A percentile compares a stretch with the other conserved stretches of the same genome.
These are phyloP conservation scores for Tenualosa thibaudeaui DNA, from an alignment of 2,797 vertebrate species.

Conservation along the genomic window DNA sequence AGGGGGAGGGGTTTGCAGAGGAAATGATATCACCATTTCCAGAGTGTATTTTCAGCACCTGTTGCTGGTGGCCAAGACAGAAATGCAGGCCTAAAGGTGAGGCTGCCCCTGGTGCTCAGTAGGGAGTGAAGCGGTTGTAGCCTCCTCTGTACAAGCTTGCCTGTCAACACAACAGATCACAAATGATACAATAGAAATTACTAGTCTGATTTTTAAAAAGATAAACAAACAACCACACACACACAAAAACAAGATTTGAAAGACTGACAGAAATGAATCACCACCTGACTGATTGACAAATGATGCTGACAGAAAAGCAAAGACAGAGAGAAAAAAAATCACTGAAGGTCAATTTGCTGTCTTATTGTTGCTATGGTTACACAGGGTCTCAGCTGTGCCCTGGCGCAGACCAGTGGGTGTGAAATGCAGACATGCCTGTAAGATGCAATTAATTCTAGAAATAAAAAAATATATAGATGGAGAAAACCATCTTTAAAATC, in stretches of 20 bases:
- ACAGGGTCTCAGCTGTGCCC: slow-evolving; percentile 4
- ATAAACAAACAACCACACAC: neutral
- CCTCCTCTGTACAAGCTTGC: slow-evolving; percentile 83
- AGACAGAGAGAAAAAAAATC: neutral
- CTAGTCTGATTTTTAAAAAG: neutral
- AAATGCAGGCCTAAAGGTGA: neutral
- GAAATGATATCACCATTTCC: neutral
- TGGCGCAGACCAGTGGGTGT: slow-evolving; percentile 2
- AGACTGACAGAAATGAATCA: neutral
- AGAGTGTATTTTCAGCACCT: neutral
- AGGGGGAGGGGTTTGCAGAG: neutral
- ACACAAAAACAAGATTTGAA: neutral
- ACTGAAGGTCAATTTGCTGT: slow-evolving; percentile 11
- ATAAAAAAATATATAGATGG: neutral
- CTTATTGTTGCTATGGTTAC: slow-evolving; percentile 22
- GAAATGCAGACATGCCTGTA: neutral
- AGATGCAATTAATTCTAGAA: neutral
- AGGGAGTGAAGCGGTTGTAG: slow-evolving; percentile 83
- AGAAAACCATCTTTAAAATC: slow-evolving; percentile 27
- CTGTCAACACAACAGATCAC: slow-evolving; percentile 54
- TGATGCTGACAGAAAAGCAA: neutral
- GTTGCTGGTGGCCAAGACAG: neutral
- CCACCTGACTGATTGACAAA: slow-evolving; percentile 7
- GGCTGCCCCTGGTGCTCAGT: slow-evolving; percentile 61
- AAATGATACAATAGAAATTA: neutral